Evolutionary conservation across 2,113 vertebrate species (phyloP).

Genomic region (Ptilorrhoa leucosticta): DNA sequence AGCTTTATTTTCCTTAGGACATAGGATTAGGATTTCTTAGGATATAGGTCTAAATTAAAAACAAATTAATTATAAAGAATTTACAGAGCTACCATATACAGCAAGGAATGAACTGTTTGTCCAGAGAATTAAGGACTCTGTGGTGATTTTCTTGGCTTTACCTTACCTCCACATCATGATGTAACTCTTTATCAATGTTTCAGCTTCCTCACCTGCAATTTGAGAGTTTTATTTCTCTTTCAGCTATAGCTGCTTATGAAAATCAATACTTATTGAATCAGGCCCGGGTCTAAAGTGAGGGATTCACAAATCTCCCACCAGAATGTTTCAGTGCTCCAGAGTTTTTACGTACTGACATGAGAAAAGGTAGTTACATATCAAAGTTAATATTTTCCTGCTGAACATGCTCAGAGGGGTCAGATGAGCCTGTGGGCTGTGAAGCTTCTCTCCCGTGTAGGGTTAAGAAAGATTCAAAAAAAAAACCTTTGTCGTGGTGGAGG

Average conservation of each 20-base stretch:
- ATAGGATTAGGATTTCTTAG: background rate
- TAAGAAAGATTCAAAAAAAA: background rate
- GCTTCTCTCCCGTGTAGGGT: background rate
- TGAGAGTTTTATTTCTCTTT: background rate
- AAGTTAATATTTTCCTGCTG: background rate
- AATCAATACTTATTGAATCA: background rate
- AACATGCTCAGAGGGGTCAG: background rate
- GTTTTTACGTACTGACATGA: background rate
- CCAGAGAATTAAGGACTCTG: background rate
- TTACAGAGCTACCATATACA: rapidly evolving
- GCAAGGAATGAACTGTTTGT: background rate
- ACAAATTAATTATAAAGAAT: background rate
- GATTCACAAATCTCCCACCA: background rate
- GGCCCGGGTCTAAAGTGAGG: background rate
- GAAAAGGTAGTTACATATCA: background rate
- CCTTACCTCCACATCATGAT: background rate
- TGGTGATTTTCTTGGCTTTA: background rate
- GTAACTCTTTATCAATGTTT: background rate
- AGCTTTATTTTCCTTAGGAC: background rate
- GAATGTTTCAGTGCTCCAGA: background rate
- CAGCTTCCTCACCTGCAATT: background rate
- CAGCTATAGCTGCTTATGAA: background rate
- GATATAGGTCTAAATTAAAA: background rate
- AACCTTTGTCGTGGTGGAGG: rapidly evolving
- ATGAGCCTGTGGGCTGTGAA: background rate